Evolutionary conservation across 2,113 vertebrate genomes (phyloP).

Genomic region (Nycticryphes semicollaris): DNA sequence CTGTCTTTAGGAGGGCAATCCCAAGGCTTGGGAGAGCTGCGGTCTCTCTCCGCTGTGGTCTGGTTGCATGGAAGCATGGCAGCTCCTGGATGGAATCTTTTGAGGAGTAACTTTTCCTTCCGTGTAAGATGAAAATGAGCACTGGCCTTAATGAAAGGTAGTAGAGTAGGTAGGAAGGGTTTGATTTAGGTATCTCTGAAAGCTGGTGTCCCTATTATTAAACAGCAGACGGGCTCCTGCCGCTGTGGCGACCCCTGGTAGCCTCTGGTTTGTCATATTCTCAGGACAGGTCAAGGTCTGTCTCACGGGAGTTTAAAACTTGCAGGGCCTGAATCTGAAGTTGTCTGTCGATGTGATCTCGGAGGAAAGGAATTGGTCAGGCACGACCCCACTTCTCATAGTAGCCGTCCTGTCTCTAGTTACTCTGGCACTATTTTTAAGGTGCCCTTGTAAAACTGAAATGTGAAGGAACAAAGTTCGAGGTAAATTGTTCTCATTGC

Average conservation of each 20-base stretch:
- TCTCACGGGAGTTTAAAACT: not conserved
- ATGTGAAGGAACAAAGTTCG: not conserved
- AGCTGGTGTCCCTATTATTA: not conserved
- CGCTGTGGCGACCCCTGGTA: not conserved
- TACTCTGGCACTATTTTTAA: not conserved
- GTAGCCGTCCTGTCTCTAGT: not conserved
- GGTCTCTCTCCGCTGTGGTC: fast-evolving
- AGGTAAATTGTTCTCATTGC: not conserved
- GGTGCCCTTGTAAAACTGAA: not conserved
- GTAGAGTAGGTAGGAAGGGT: not conserved
- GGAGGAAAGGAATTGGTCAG: not conserved
- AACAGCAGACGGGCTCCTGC: not conserved
- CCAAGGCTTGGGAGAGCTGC: not conserved
- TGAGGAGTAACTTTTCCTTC: not conserved
- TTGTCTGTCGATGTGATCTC: not conserved
- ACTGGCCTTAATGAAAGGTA: not conserved
- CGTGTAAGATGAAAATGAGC: not conserved
- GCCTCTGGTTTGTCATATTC: not conserved
- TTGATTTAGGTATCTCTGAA: not conserved
- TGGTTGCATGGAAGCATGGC: not conserved
- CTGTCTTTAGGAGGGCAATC: not conserved
- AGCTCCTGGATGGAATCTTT: not conserved
- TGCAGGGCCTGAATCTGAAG: not conserved
- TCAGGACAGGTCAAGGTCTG: fast-evolving
- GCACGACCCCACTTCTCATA: fast-evolving